Evolutionary conservation across 2,113 vertebrate species (phyloP).

Genomic region (Ailuropoda melanoleuca): DNA sequence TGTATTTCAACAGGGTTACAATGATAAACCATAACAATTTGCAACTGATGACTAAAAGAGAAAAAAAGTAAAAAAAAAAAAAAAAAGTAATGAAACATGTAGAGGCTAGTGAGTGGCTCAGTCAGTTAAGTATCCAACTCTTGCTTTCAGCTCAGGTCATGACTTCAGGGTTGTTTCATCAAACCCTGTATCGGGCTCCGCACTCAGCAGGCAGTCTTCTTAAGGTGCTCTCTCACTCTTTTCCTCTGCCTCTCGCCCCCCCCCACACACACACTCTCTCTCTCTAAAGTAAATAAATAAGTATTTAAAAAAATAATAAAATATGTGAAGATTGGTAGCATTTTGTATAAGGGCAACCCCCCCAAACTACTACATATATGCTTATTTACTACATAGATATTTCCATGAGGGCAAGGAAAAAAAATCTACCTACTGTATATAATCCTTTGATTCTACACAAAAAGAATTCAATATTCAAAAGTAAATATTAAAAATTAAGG

Average conservation of each 20-base stretch:
- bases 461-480: neutral
- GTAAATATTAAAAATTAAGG: neutral
- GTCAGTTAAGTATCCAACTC: neutral
- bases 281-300: neutral
- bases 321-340: neutral
- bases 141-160: neutral
- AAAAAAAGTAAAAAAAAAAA: neutral
- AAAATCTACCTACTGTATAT: neutral
- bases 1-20: neutral
- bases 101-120: neutral
- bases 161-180: neutral
- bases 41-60: neutral
- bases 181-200: neutral
- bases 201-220: neutral
- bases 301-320: neutral
- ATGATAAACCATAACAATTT: neutral
- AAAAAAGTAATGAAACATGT: neutral
- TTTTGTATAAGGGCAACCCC: neutral
- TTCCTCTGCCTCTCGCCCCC: neutral
- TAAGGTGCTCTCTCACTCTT: neutral
- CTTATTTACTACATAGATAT: neutral
- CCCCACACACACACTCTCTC: neutral
- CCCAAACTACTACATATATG: neutral
- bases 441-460: neutral
- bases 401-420: neutral